Evolutionary conservation across 2,797 vertebrate genomes (phyloP), one percentile per base, ranked within the genome.

Genomic region (Sciurus carolinensis): DNA sequence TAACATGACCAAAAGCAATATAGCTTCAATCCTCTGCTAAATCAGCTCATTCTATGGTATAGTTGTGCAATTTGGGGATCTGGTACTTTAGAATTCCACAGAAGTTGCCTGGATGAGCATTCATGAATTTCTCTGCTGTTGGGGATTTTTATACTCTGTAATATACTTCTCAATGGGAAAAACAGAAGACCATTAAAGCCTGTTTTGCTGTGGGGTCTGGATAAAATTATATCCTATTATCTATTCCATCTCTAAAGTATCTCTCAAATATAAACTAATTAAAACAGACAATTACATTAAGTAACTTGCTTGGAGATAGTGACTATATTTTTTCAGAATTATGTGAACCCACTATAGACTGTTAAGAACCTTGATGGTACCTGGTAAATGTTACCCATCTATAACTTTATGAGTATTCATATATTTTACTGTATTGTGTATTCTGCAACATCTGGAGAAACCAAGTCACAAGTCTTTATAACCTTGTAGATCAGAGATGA

Each of bases 361-460:
- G 9, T n/a, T 83, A 82, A 85, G 33, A 96, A 94, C 47, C 26
- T 47, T 94, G 33, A 73, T 69, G 17, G 22, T 17, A 54, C 47
- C 36, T 44, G 17, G 90, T 24, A 82, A 90, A 80, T 59, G 26
- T 77, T 85, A 75, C 33, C 17, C 50, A 47, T n/a, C 44, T 71
- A 75, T 14, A 95, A 44, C 12, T 30, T 44, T 86, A 5, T 64
- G 94, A 80, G 22, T 89, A 75, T 33, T 77, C 36, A 30, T 36
- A n/a, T 59, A 64, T 17, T 44, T 52, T 87, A 84, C 12, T 69
- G 18, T 26, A 72, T 77, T 88, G 44, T 95, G 39, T 71, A 72
- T 81, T 90, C 67, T 95, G 44, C 66, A 88, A 64, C n/a, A 82
- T 82, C 26, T 62, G 64, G 54, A 26, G 72, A 96, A 97, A 97